phyloP scores from a whole-genome alignment of 2,113 vertebrate genomes.

The Plectropomus leopardus region DNA sequence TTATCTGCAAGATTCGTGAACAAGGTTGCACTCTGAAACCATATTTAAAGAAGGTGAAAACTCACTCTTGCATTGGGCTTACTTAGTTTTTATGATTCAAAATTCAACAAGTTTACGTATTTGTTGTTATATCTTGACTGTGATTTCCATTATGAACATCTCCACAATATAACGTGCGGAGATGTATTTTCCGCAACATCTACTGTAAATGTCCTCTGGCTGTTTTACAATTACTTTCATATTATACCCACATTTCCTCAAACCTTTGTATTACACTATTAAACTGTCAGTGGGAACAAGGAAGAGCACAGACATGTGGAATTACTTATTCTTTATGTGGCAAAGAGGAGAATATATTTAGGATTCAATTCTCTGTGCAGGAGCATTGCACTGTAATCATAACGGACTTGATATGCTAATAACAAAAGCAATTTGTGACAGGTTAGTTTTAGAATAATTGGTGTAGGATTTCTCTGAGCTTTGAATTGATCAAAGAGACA shows the following conservation, averaged over 20 bases:
- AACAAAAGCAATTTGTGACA: conserved; percentile 62
- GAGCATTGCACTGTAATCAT: conserved; percentile 49
- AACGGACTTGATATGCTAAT: conserved; percentile 55
- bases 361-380: conserved; percentile 36
- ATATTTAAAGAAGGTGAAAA: conserved; percentile 5
- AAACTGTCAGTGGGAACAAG: conserved; percentile 60
- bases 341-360: conserved; percentile 48
- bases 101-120: not conserved
- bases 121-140: conserved; percentile 11
- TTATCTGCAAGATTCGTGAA: conserved; percentile 49
- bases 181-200: conserved; percentile 21
- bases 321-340: conserved; percentile 54
- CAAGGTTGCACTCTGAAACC: conserved; percentile 21
- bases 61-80: not conserved
- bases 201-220: conserved; percentile 34
- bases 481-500: conserved; percentile 62
- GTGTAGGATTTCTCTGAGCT: conserved; percentile 49
- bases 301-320: conserved; percentile 43
- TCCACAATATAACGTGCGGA: conserved; percentile 11
- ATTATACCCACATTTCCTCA: conserved; percentile 42
- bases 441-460: conserved; percentile 65
- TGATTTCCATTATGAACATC: conserved; percentile 5
- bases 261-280: conserved; percentile 60
- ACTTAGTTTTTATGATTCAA: not conserved
- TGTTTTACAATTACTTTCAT: conserved; percentile 51